Conservation (phyloP, 2,113 vertebrate species). For the Melanerpes aurifrons region DNA sequence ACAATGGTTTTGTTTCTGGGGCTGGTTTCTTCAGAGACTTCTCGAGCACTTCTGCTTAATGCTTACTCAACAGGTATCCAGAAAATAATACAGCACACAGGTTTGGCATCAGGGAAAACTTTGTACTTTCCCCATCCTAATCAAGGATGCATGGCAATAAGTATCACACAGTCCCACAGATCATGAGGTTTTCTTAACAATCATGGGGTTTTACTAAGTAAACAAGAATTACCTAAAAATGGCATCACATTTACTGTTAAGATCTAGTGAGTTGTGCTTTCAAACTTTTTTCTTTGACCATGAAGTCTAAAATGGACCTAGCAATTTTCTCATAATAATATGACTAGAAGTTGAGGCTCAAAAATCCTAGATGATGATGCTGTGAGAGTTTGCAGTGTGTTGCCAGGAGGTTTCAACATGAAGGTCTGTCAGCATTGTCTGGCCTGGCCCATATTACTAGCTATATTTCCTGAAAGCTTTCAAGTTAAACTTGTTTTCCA, state of each 20-base stretch:
- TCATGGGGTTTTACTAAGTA: background rate
- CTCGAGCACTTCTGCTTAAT: background rate
- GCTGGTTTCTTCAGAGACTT: background rate
- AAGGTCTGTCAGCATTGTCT: background rate
- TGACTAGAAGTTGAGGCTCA: background rate
- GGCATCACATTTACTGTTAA: background rate
- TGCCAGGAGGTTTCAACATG: background rate
- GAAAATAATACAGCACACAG: background rate
- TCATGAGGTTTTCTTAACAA: background rate
- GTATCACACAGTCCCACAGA: background rate
- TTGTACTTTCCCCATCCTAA: background rate
- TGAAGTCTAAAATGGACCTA: background rate
- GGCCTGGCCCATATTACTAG: background rate
- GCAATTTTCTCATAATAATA: background rate
- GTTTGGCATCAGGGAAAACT: background rate
- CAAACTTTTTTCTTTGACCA: background rate
- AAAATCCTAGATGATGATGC: background rate
- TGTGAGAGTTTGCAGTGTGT: background rate
- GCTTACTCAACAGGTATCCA: background rate
- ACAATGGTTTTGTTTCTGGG: background rate
- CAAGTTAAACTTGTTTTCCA: slow-evolving; percentile 34
- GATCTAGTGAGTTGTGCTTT: background rate
- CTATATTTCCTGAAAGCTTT: slow-evolving; percentile 13
- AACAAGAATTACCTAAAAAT: background rate
- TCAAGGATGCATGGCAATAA: background rate